Base-by-base conservation (phyloP, 2,888 invertebrate species). In the Orthosia incerta region DNA sequence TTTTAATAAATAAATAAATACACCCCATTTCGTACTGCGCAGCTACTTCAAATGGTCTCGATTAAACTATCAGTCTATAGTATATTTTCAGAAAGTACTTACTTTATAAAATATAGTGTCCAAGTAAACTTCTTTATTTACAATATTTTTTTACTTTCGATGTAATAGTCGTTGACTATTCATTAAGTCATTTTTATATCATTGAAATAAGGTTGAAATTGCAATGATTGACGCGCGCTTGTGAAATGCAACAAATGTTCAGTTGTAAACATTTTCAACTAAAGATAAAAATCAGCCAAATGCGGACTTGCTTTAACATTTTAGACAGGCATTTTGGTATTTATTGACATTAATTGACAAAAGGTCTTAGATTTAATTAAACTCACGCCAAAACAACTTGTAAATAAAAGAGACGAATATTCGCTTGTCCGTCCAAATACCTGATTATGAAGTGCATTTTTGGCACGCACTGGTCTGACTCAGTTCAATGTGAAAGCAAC, bases 401-500 rank as follows among this genome's bases (percentile, higher is more conserved):
- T 11, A 23, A 59, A 67, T 11, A 23, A 59, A 67, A 51, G 18
- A 11, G n/a, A 23, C 12, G 4, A 53, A 23, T n/a, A 46, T 53
- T 45, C 50, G 2, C 13, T n/a, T 45, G 39, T 16, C 23, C n/a
- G 7, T 16, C 26, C 46, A 71, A 71, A 51, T 71, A 51, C 23
- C n/a, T 39, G 13, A 31, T 48, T 51, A 48, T 48, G 13, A 62
- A 79, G 50, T 59, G 67, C 62, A 69, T 46, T 76, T 70, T 64
- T 77, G 78, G 72, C 78, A 72, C 55, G 31, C 45, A 46, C 0
- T 23, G 31, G 7, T 23, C 26, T 39, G 51, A 26, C 23, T 5
- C 45, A 66, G 60, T 67, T 67, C 16, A 39, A 70, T 39, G 15
- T 56, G 56, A 80, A 76, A 56, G 55, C 76, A 72, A 71, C 80